Evolutionary conservation across 1,140 invertebrate species (phyloP).

Genomic region (Marisa cornuarietis): DNA sequence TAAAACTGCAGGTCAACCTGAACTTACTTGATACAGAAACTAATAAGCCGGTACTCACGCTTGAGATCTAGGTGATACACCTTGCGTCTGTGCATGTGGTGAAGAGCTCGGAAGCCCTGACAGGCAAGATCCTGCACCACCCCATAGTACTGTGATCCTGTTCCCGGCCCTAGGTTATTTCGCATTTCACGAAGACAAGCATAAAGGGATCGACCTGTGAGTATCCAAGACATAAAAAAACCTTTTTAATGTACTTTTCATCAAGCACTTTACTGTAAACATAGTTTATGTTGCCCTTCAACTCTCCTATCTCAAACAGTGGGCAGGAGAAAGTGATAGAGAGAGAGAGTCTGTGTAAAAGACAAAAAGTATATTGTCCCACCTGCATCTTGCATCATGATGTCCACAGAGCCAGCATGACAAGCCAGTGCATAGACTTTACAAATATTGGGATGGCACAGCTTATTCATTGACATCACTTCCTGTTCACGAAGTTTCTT

Average conservation of each 20-base stretch:
- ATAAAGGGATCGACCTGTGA: not conserved
- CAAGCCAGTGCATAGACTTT: not conserved
- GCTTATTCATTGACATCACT: not conserved
- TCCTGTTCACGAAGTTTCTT: not conserved
- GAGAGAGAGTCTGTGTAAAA: too few species aligned
- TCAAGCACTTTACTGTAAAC: too few species aligned
- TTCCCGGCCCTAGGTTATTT: not conserved
- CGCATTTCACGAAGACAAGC: not conserved
- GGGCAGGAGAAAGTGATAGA: too few species aligned
- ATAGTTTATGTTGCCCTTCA: not conserved
- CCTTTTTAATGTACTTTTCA: too few species aligned
- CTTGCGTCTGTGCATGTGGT: not conserved
- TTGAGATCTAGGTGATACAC: conserved; percentile 12
- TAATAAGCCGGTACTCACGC: not conserved
- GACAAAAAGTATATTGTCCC: not conserved
- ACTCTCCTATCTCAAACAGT: too few species aligned
- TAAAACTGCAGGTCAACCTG: not conserved
- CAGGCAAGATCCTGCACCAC: not conserved
- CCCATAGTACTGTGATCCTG: not conserved
- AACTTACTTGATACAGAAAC: not conserved
- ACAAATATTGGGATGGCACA: not conserved
- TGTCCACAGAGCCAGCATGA: not conserved
- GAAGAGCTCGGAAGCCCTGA: conserved; percentile 5
- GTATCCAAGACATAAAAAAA: not conserved
- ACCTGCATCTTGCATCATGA: conserved; percentile 21